Percentiles rank a stretch among this genome's conserved stretches.
These are phyloP conservation scores for Oncorhynchus keta DNA, from an alignment of 2,113 vertebrate species.

Conservation along the genomic window DNA sequence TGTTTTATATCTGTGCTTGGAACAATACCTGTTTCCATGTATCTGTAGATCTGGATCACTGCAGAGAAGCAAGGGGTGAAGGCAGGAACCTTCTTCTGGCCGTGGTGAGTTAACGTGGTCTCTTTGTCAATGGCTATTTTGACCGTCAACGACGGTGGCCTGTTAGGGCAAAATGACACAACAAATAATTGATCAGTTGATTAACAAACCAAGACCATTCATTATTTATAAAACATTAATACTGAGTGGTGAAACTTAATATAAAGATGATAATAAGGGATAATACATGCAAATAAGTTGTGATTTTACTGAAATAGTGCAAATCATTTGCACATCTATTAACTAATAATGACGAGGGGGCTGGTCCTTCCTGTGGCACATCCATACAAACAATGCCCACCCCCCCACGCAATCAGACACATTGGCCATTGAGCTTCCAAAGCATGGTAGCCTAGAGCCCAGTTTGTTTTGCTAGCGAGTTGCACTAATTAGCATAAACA, in stretches of 20 bases:
- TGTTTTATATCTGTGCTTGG: background rate
- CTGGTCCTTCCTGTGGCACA: constrained; percentile 17
- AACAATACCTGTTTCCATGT: background rate
- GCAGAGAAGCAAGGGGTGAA: constrained; percentile 92
- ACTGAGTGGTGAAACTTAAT: background rate
- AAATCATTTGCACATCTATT: constrained; percentile 26
- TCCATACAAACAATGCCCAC: constrained; percentile 29
- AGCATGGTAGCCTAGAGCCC: background rate
- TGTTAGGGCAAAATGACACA: background rate
- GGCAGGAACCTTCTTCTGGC: constrained; percentile 97
- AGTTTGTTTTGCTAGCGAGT: background rate
- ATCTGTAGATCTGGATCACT: constrained; percentile 92
- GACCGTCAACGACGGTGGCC: background rate
- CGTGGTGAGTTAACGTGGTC: constrained; percentile 84
- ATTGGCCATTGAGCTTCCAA: constrained; percentile 23
- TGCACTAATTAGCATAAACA: background rate
- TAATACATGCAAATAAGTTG: background rate
- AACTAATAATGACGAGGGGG: constrained; percentile 37
- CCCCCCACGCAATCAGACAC: constrained; percentile 10
- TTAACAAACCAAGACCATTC: background rate
- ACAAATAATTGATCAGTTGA: background rate
- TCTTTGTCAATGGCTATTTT: background rate
- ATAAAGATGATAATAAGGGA: background rate
- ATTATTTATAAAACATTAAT: background rate
- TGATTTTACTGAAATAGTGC: background rate